Percentiles rank a stretch among this genome's conserved stretches.
phyloP scores from a whole-genome alignment of 2,797 vertebrate species.

The Syndactyla subalaris region DNA sequence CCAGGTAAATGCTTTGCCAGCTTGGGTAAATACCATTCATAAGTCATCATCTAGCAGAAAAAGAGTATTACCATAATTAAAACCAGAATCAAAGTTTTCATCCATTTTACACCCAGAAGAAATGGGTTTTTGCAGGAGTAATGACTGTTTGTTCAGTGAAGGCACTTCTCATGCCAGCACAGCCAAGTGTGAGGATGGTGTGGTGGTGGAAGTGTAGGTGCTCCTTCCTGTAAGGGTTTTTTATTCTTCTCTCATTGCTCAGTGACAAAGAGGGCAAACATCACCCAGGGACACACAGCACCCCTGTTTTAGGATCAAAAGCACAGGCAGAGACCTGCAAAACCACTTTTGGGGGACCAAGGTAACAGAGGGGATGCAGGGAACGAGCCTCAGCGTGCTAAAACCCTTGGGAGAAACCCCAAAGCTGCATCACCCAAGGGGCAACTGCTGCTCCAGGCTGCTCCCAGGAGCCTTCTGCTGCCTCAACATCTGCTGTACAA shows the following conservation, averaged over 20 bases:
- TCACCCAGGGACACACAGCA: background rate
- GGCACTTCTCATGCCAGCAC: background rate
- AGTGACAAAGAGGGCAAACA: background rate
- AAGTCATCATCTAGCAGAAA: constrained; percentile 93
- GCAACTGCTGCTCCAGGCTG: background rate
- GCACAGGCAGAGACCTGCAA: background rate
- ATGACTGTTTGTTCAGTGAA: background rate
- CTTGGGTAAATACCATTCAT: constrained; percentile 93
- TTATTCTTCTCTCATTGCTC: background rate
- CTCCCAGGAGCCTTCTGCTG: background rate
- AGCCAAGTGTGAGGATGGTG: background rate
- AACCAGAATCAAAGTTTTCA: background rate
- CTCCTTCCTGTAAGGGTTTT: background rate
- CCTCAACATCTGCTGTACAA: background rate
- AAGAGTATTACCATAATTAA: background rate
- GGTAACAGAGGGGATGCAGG: background rate
- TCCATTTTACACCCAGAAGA: background rate
- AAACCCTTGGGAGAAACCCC: background rate
- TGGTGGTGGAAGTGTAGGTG: background rate
- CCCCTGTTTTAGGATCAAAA: background rate
- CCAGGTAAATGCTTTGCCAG: constrained; percentile 86
- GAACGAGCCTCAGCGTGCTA: background rate
- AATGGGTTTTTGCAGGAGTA: background rate
- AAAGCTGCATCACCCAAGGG: fast-evolving
- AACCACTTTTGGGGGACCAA: background rate